Percentiles rank a stretch among this genome's conserved stretches.
Evolutionary conservation across 1,140 invertebrate species (phyloP).

Genomic region (Pteromalus puparum): DNA sequence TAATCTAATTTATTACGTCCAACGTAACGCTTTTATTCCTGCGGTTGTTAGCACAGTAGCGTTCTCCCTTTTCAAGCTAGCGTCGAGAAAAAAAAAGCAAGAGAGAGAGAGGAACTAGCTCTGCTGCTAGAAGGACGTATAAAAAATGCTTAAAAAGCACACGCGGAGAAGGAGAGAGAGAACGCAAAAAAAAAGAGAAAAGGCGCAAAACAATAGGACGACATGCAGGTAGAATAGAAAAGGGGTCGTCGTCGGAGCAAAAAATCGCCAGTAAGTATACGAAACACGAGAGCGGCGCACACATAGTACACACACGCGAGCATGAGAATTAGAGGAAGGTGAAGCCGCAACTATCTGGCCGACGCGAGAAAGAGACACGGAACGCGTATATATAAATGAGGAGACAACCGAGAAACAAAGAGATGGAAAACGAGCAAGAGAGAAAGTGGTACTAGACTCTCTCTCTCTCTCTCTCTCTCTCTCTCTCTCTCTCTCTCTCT

Average conservation of each 20-base stretch:
- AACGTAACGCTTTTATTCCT: background rate
- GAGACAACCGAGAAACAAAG: background rate
- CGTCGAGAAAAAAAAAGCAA: background rate
- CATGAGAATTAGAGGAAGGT: background rate
- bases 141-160: constrained; percentile 15
- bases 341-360: no score
- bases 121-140: background rate
- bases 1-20: constrained; percentile 5
- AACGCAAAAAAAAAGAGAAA: background rate
- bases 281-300: no score
- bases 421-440: background rate
- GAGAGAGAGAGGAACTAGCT: background rate
- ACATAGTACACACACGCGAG: no score
- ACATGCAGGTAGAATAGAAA: no score
- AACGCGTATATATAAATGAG: background rate
- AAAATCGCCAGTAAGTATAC: background rate
- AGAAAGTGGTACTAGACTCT: constrained; percentile 26
- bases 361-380: background rate
- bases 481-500: background rate
- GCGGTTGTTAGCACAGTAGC: constrained; percentile 6
- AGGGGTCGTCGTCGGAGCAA: no score
- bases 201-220: background rate
- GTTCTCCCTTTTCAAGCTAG: background rate
- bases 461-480: no score
- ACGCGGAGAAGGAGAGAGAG: background rate